Evolutionary conservation across 2,888 invertebrate genomes (phyloP), one percentile per base, ranked within the genome.

Genomic region (Hedya salicella): DNA sequence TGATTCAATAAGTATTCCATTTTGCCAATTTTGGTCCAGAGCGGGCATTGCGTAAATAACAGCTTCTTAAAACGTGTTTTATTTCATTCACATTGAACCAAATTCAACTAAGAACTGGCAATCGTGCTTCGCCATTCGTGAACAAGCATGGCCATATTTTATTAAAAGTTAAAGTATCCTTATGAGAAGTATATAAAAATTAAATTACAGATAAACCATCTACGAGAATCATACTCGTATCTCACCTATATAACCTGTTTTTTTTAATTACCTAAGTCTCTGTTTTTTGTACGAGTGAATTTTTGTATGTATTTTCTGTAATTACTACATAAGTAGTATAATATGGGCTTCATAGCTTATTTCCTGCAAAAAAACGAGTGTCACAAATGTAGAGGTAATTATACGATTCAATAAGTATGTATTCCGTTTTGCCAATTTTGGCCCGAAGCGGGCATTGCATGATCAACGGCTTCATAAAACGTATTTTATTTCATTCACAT

Each of bases 111-210:
- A 66, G 49, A 48, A 54, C 40, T 54, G 60, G 53, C 61, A 54
- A 66, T 60, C 44, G 46, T 52, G 40, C 40, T 17, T 60, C 5
- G 39, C 46, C 36, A 30, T 30, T 61, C 61, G 61, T 66, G 61
- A 66, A 66, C 73, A 73, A 72, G 72, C 74, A 74, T 79, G 78
- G 78, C 73, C 77, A 71, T 72, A 75, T 79, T 82, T 81, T 82
- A 83, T 81, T 78, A 78, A 80, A 78, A 83, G 80, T 75, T 82
- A 78, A 82, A 78, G 71, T 74, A 72, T 73, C 73, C 71, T 72
- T 57, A 67, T 57, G 19, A 53, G 64, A 56, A 67, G 48, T 63
- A 63, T 70, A n/a, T n/a, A n/a, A n/a, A n/a, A n/a, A n/a, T n/a
- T n/a, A n/a, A n/a, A n/a, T n/a, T n/a, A n/a, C n/a, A n/a, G n/a